These are phyloP conservation scores for Aphelenchoides fujianensis DNA, from an alignment of 1,140 invertebrate species.

Conservation along the genomic window DNA sequence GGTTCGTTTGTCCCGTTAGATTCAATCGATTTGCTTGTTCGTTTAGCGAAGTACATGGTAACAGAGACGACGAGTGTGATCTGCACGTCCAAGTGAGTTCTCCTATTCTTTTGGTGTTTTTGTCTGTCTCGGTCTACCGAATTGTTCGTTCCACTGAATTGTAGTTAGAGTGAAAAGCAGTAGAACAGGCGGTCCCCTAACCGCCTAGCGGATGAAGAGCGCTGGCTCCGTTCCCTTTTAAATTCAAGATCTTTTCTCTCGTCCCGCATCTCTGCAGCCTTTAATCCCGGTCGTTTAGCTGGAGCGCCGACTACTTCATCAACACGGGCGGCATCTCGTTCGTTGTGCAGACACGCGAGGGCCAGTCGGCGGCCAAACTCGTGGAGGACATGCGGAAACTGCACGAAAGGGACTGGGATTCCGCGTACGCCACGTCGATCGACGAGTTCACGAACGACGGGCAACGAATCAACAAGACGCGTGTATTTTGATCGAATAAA, in stretches of 20 bases:
- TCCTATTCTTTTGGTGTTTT: too few species aligned
- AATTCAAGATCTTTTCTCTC: slow-evolving; percentile 10
- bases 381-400: slow-evolving; percentile 33
- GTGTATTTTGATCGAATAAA: slow-evolving; percentile 5
- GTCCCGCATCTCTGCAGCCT: background rate
- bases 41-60: slow-evolving; percentile 98
- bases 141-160: too few species aligned
- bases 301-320: slow-evolving; percentile 91
- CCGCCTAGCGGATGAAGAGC: too few species aligned
- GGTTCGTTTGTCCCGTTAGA: background rate
- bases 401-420: slow-evolving; percentile 36
- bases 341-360: slow-evolving; percentile 30
- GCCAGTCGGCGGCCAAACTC: background rate
- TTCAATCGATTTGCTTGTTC: slow-evolving; percentile 68
- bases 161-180: too few species aligned
- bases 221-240: slow-evolving; percentile 3
- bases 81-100: too few species aligned
- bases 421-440: slow-evolving; percentile 27
- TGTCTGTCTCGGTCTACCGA: too few species aligned
- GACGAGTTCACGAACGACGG: slow-evolving; percentile 22
- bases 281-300: slow-evolving; percentile 81
- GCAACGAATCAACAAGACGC: background rate
- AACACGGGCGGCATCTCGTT: slow-evolving; percentile 77
- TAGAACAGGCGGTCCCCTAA: too few species aligned
- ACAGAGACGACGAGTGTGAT: slow-evolving; percentile 86